Conservation (phyloP, 2,888 invertebrate genomes). For the Cancer borealis region DNA sequence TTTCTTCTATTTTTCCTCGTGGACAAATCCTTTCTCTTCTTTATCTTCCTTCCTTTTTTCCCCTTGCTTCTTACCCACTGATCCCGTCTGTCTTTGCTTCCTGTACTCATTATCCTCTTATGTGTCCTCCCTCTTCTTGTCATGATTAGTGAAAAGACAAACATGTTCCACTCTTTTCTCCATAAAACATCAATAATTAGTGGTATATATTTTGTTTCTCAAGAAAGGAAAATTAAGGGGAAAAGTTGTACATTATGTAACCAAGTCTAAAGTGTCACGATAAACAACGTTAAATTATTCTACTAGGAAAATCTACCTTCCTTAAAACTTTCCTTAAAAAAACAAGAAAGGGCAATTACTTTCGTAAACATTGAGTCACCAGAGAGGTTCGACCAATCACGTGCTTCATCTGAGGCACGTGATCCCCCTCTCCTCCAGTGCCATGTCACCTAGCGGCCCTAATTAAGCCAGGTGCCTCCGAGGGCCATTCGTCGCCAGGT, state of each 20-base stretch:
- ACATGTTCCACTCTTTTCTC: neutral
- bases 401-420: neutral
- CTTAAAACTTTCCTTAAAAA: neutral
- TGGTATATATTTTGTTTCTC: neutral
- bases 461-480: neutral
- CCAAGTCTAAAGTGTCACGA: neutral
- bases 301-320: neutral
- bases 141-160: neutral
- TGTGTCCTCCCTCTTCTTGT: neutral
- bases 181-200: neutral
- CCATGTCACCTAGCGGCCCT: neutral
- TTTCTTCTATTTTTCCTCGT: neutral
- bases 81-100: neutral
- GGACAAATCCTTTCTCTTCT: neutral
- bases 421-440: neutral
- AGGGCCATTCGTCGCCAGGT: constrained; percentile 24
- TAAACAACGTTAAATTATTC: neutral
- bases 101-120: too few relatives aligned
- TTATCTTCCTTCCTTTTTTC: neutral
- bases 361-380: constrained; percentile 6
- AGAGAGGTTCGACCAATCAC: neutral
- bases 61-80: neutral
- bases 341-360: neutral
- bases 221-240: neutral
- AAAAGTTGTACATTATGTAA: neutral